A percentile compares a stretch with the other conserved stretches of the same genome.
Evolutionary conservation across 2,797 vertebrate species (phyloP).

Genomic region (Enteromius argenteus): DNA sequence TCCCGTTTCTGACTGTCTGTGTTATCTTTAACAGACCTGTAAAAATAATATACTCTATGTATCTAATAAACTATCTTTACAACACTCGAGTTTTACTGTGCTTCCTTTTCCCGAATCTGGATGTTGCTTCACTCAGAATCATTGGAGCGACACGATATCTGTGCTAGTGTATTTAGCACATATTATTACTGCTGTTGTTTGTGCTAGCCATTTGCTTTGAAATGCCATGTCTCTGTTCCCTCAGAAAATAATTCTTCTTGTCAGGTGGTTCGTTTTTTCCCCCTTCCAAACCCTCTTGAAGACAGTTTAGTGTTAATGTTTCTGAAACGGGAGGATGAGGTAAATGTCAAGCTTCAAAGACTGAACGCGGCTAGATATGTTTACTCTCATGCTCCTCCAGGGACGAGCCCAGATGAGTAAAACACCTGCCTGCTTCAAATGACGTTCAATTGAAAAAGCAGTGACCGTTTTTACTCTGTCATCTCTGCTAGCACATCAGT

Average conservation of each 20-base stretch:
- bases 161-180: not conserved
- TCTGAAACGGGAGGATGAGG: conserved; percentile 49
- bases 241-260: conserved; percentile 38
- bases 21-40: conserved; percentile 80
- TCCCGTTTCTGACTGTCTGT: conserved; percentile 75
- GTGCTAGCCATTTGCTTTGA: not conserved
- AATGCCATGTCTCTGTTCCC: conserved; percentile 14
- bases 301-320: conserved; percentile 48
- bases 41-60: conserved; percentile 58
- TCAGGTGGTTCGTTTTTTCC: conserved; percentile 34
- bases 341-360: conserved; percentile 54
- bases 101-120: conserved; percentile 17
- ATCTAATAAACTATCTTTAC: conserved; percentile 58
- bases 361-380: conserved; percentile 51
- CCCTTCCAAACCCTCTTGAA: conserved; percentile 21
- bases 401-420: conserved; percentile 48
- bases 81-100: not conserved
- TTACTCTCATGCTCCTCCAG: conserved; percentile 51
- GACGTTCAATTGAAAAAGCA: conserved; percentile 43
- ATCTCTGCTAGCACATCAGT: conserved; percentile 5
- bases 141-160: not conserved
- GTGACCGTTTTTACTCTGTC: conserved; percentile 22
- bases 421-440: conserved; percentile 50
- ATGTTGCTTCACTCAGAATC: conserved; percentile 4
- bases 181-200: conserved; percentile 14